Evolutionary conservation across 2,888 invertebrate species (phyloP).

Genomic region (Rotaria sp.): DNA sequence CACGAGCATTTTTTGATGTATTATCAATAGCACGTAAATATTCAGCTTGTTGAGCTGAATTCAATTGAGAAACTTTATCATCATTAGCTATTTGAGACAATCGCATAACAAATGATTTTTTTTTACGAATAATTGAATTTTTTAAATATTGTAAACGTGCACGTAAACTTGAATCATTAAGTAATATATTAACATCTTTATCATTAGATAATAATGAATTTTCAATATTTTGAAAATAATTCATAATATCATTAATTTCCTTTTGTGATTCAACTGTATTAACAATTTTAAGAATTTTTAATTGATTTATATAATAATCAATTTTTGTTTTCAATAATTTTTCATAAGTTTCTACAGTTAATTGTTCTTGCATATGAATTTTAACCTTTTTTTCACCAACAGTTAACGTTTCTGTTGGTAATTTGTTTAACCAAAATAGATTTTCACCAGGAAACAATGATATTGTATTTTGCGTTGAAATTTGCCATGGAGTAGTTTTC

Average conservation of each 20-base stretch:
- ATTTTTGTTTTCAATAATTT: neutral
- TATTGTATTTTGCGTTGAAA: neutral
- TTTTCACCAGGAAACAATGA: neutral
- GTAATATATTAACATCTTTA: neutral
- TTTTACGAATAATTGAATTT: neutral
- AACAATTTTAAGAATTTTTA: neutral
- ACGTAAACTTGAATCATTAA: slow-evolving; percentile 1
- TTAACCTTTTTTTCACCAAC: neutral
- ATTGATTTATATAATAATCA: slow-evolving; percentile 3
- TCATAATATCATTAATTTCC: neutral
- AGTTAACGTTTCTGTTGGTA: neutral
- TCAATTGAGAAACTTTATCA: neutral
- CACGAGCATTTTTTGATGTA: neutral
- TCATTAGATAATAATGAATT: neutral
- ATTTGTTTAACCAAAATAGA: neutral
- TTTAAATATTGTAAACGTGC: neutral
- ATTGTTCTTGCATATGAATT: neutral
- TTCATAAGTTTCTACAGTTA: neutral
- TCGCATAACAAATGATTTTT: neutral
- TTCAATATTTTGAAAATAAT: slow-evolving; percentile 1
- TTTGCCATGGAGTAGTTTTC: neutral
- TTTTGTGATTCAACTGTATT: neutral
- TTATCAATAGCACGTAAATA: neutral
- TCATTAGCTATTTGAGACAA: slow-evolving; percentile 2
- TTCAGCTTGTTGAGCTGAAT: neutral